Evolutionary conservation across 2,797 vertebrate species (phyloP).

Genomic region (Adelosebastes latens): DNA sequence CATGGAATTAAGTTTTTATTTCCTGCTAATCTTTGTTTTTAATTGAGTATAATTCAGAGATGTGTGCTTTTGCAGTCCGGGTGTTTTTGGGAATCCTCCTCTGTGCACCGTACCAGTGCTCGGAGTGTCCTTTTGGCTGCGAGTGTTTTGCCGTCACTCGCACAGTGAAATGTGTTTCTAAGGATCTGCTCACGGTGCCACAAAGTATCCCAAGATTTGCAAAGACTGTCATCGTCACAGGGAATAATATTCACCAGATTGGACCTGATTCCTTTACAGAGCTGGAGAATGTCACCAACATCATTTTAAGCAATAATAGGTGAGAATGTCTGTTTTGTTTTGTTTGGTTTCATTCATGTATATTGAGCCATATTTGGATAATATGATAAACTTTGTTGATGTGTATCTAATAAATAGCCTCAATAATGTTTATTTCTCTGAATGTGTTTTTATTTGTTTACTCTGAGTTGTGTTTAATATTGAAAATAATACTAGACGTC

Average conservation of each 20-base stretch:
- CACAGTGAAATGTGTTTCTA: conserved; percentile 81
- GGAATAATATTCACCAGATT: conserved; percentile 76
- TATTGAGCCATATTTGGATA: conserved; percentile 24
- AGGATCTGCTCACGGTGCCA: conserved; percentile 75
- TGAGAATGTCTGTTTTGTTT: conserved; percentile 67
- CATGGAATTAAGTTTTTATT: background rate
- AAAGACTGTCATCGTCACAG: conserved; percentile 77
- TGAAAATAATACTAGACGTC: background rate
- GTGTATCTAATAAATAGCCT: conserved; percentile 43
- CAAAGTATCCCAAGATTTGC: conserved; percentile 74
- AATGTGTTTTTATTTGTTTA: background rate
- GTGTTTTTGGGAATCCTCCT: conserved; percentile 70
- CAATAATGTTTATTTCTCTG: conserved; percentile 9
- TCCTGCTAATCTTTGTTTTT: background rate
- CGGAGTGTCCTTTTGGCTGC: conserved; percentile 78
- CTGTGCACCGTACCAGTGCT: conserved; percentile 54
- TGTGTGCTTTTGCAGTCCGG: conserved; percentile 57
- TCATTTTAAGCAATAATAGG: conserved; percentile 85
- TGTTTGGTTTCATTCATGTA: conserved; percentile 13
- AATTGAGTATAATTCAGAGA: conserved; percentile 34
- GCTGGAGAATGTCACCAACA: conserved; percentile 79
- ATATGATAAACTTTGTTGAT: conserved; percentile 20
- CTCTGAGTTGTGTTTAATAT: background rate
- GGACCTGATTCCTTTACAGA: conserved; percentile 74
- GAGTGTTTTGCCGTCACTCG: conserved; percentile 78